Base-by-base conservation (phyloP, 2,888 invertebrate species). In the Pyrochroa serraticornis region DNA sequence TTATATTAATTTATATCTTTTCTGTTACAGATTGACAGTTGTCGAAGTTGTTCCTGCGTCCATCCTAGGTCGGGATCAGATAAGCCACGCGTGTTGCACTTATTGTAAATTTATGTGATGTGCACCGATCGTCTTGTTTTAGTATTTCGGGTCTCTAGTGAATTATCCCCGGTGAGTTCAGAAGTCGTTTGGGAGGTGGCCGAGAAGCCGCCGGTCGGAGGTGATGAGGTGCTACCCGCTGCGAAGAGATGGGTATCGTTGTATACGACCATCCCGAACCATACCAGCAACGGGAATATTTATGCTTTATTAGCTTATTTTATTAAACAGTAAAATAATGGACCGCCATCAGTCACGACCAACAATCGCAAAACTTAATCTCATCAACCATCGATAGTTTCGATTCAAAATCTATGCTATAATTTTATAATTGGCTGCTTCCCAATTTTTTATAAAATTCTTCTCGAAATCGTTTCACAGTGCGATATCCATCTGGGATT, bases 201-300 rank as follows among this genome's bases (percentile, higher is more conserved):
- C 57, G 67, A 65, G 60, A 47, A 65, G 70, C 70, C 68, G 67
- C 69, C 66, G 65, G 62, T 58, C 58, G 67, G 60, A 70, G 68
- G 68, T 70, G 70, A 70, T 69, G 70, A 70, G 68, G 58, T 62
- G 68, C 58, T 64, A 44, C 71, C 65, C 63, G 71, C 71, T 70
- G 71, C 36, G 69, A 54, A 58, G 55, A 69, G 69, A 71, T 69
- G 66, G 61, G 62, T 71, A 69, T 69, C 71, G 63, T 58, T 60
- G 39, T 49, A 35, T 46, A 46, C 42, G 45, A 47, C 47, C 41
- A 46, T 42, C 45, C n/a, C 46, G 35, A 10, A 41, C 43, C 45
- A 42, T 46, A 41, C 44, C 14, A 22, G 22, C 22, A 32, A 36
- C 35, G 22, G 13, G 9, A 30, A 42, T 43, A 57, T 56, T 56